Evolutionary conservation across 2,113 vertebrate species (phyloP), one percentile per base, ranked within the genome.

Genomic region (Chrysochloris asiatica): DNA sequence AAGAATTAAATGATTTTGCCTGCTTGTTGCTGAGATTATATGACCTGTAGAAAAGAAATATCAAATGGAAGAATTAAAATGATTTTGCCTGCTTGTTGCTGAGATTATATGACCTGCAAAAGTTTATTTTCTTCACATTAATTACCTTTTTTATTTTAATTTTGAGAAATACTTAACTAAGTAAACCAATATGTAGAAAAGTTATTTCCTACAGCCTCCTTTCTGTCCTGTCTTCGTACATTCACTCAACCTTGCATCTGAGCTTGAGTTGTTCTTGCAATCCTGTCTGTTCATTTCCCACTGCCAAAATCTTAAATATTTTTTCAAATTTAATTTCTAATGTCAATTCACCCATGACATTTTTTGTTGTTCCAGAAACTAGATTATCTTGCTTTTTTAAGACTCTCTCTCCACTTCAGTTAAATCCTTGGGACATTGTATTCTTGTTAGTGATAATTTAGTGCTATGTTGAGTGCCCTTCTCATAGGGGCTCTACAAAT

Each of bases 321-420:
- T n/a, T 69, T 69, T 69, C 43, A 69, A 47, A 78, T 90, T 80
- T 89, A 56, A 88, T 89, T 50, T 8, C 7, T 73, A 80, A 59
- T 77, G 28, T 90, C 26, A 89, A 86, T 73, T 86, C 12, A 0
- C 77, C n/a, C 28, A 9, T 4, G 52, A 52, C 12, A 90, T 16
- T 90, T 92, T 77, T 50, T 43, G 36, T 85, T 71, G 2, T 86
- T 84, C 22, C 5, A 85, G 79, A 94, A 89, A 30, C 4, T 36
- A 41, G 4, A 85, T 59, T 21, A 54, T 83, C 38, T 93, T 8
- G 45, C 19, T 77, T 78, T 81, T 61, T 71, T 9, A 94, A 94
- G 65, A 54, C 6, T 91, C 73, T 33, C 24, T 91, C 14, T 90
- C 11, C 28, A 73, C 12, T 77, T 10, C 41, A 87, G 2, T 63